phyloP scores from a whole-genome alignment of 2,888 invertebrate genomes.

The Lepas anatifera region DNA sequence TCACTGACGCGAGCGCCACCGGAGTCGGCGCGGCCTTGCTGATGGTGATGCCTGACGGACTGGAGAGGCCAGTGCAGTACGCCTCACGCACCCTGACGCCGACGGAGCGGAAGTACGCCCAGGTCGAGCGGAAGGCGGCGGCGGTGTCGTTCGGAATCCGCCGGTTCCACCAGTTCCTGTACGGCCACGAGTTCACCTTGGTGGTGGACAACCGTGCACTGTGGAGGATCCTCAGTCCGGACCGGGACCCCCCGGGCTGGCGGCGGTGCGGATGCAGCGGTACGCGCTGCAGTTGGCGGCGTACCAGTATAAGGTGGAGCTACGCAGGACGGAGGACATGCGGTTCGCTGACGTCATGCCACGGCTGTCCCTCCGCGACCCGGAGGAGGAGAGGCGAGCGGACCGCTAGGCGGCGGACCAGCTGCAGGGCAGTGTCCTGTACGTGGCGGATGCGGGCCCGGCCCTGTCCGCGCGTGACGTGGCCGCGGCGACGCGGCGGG shows the following conservation, averaged over 20 bases:
- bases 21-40: not conserved
- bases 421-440: too few species aligned
- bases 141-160: slow-evolving; percentile 17
- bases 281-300: slow-evolving; percentile 30
- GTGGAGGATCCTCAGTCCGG: slow-evolving; percentile 31
- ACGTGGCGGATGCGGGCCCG: not conserved
- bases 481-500: not conserved
- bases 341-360: not conserved
- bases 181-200: slow-evolving; percentile 16
- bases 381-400: not conserved
- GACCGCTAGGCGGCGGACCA: not conserved
- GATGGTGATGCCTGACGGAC: slow-evolving; percentile 26
- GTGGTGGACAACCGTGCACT: slow-evolving; percentile 20
- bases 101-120: slow-evolving; percentile 13
- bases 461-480: not conserved
- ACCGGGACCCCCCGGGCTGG: slow-evolving; percentile 29
- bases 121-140: slow-evolving; percentile 18
- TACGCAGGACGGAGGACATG: not conserved
- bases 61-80: slow-evolving; percentile 34
- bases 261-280: slow-evolving; percentile 29
- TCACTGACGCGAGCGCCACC: not conserved
- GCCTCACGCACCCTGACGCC: slow-evolving; percentile 27
- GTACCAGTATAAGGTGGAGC: not conserved
- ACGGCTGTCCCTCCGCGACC: not conserved
- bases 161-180: slow-evolving; percentile 19